Evolutionary conservation across 1,140 invertebrate species (phyloP).

Genomic region (Platyura marginata): DNA sequence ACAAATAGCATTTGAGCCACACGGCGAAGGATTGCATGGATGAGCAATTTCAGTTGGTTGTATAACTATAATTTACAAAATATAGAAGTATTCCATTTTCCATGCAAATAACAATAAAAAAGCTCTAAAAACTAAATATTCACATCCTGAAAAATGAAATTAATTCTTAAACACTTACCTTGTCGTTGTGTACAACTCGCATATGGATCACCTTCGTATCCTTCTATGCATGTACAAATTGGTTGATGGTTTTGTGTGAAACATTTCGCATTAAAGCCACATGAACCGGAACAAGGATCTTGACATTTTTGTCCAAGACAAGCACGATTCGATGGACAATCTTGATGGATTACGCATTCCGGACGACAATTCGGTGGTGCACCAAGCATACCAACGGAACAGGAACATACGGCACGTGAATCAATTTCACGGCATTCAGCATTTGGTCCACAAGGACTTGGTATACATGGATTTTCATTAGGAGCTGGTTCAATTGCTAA

Average conservation of each 20-base stretch:
- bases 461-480: conserved; percentile 46
- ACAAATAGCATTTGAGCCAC: conserved; percentile 63
- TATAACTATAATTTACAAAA: neutral
- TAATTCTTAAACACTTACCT: conserved; percentile 30
- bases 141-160: neutral
- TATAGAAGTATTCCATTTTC: neutral
- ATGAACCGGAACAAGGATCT: conserved; percentile 66
- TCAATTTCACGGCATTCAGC: conserved; percentile 51
- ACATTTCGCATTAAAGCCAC: conserved; percentile 64
- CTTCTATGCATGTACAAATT: conserved; percentile 53
- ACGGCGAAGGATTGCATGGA: conserved; percentile 67
- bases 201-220: conserved; percentile 67
- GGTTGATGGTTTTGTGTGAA: conserved; percentile 56
- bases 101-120: conserved; percentile 11
- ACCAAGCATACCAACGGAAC: conserved; percentile 61
- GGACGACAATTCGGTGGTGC: conserved; percentile 60
- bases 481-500: conserved; percentile 17
- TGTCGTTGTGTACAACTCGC: conserved; percentile 45
- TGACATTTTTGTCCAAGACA: conserved; percentile 56
- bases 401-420: conserved; percentile 53
- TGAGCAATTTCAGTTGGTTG: conserved; percentile 19
- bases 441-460: conserved; percentile 68
- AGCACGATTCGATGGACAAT: conserved; percentile 57
- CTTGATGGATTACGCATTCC: conserved; percentile 59
- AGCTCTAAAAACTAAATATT: conserved; percentile 10